Evolutionary conservation across 2,113 vertebrate species (phyloP), one percentile per base, ranked within the genome.

Genomic region (Strix uralensis): DNA sequence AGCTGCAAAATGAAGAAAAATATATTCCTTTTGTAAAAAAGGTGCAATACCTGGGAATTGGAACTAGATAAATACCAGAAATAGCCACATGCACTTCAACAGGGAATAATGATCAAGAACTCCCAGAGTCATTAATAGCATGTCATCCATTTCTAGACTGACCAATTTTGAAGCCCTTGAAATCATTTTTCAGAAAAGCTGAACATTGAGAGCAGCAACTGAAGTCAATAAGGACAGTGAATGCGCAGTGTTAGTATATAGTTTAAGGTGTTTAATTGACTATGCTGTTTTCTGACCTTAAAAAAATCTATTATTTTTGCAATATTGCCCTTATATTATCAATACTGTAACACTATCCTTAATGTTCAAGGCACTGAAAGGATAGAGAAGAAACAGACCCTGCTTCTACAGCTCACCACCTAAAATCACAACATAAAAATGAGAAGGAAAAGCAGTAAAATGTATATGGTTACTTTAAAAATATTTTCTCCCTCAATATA

Each of bases 341-440:
- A 49, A 94, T 96, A 73, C 34, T 75, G 74, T 88, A 96, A 97
- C 58, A 82, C 44, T 90, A 94, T 69, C 74, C 87, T 32, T 77
- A 80, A 95, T 70, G 90, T 96, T 93, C 49, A 65, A 94, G 93
- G 90, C 81, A 94, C 46, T 91, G 92, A 95, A 96, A 95, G 70
- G 54, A 85, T 5, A 93, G 96, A 96, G 86, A 62, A 97, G 82
- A 88, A 97, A 96, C 90, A 96, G 94, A 96, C 62, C 67, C 82
- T 71, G 38, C 29, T 94, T 90, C 95, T 83, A 83, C 75, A 94
- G 88, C 90, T 95, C 81, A 93, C 90, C 91, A 96, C 92, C 96
- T 96, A 96, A 94, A 97, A 96, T 96, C 82, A 96, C 92, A 95
- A 90, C 90, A 81, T 90, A 96, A 96, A 96, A 97, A 92, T 67